These are phyloP conservation scores for Bellardia bayeri DNA, from an alignment of 2,888 invertebrate species.

Conservation along the genomic window DNA sequence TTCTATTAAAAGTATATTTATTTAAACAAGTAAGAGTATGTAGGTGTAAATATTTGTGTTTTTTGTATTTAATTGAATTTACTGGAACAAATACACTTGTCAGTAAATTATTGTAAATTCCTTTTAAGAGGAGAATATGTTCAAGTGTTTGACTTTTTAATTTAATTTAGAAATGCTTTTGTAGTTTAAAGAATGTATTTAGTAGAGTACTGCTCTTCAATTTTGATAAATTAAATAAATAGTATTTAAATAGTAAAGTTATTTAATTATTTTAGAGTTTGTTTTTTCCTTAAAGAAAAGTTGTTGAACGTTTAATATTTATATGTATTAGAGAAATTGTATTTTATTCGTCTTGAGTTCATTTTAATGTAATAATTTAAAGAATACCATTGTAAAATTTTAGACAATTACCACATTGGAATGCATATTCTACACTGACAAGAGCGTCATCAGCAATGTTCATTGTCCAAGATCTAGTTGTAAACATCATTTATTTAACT, in stretches of 20 bases:
- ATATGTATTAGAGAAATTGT: too few species aligned
- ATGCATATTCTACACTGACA: too few species aligned
- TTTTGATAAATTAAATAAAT: slow-evolving; percentile 6
- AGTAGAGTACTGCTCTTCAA: background rate
- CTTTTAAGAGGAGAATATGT: slow-evolving; percentile 1
- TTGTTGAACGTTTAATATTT: too few species aligned
- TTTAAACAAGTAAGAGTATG: background rate
- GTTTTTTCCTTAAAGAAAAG: too few species aligned
- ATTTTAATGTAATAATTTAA: too few species aligned
- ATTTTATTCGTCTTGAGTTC: too few species aligned
- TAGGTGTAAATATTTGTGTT: background rate
- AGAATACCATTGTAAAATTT: too few species aligned
- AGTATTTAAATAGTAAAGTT: background rate
- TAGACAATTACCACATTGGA: too few species aligned
- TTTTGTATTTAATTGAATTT: background rate
- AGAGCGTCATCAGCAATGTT: too few species aligned
- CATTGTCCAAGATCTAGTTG: too few species aligned
- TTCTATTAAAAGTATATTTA: background rate
- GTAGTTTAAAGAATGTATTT: background rate
- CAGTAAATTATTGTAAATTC: slow-evolving; percentile 30
- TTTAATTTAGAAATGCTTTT: background rate
- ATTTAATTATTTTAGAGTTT: background rate
- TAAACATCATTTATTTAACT: too few species aligned
- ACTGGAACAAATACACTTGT: slow-evolving; percentile 24
- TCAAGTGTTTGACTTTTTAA: slow-evolving; percentile 31